Evolutionary conservation across 1,140 invertebrate genomes (phyloP), one percentile per base, ranked within the genome.

Genomic region (Brachionus rubens): DNA sequence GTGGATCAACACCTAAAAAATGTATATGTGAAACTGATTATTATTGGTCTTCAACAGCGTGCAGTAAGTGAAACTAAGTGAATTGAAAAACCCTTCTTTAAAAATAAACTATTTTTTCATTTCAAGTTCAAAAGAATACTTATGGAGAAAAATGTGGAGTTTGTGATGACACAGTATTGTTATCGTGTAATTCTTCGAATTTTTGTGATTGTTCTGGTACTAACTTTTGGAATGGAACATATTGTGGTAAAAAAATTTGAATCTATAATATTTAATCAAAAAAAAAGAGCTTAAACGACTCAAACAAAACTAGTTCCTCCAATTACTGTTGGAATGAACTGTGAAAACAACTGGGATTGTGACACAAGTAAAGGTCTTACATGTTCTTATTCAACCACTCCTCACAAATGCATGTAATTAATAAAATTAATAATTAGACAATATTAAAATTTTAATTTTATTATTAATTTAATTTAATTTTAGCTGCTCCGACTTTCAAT

Each of bases 191-290:
- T 50, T 3, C 43, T 12, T 36, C 43, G 12, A 50, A 50, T 14
- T 70, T 46, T 21, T 70, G 67, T 26, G 5, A 2, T 10, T 70
- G 67, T 50, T n/a, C 12, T 3, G 28, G 19, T 7, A 50, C 21
- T 16, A 41, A 30, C 19, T 70, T 70, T 28, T 70, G 67, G 67
- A 70, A 70, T 36, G 67, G 67, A 70, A 70, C 43, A 1, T 70
- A 46, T 33, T 70, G 67, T 50, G 67, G 67, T 70, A 70, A 7
- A 16, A n/a, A 5, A 43, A n/a, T n/a, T n/a, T n/a, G n/a, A n/a
- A n/a, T n/a, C n/a, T n/a, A n/a, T n/a, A n/a, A n/a, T n/a, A n/a
- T n/a, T n/a, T n/a, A n/a, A n/a, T n/a, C n/a, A n/a, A n/a, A n/a
- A n/a, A n/a, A n/a, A n/a, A n/a, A n/a, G n/a, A n/a, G n/a, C n/a